phyloP scores from a whole-genome alignment of 64 coral and sea anemone genomes.

The Actinia tenebrosa region DNA sequence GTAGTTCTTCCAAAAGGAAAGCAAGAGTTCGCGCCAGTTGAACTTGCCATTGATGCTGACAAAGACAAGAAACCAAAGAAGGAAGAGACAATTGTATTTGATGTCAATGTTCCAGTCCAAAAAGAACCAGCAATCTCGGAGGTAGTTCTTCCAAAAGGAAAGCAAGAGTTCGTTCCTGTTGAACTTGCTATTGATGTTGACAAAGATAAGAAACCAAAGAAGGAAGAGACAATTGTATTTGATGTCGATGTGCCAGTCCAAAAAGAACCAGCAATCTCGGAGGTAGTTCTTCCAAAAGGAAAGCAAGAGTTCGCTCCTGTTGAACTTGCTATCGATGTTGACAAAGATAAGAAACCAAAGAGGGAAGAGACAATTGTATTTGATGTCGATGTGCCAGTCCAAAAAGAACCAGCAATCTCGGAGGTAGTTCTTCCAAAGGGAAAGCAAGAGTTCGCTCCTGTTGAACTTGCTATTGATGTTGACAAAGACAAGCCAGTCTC shows the following conservation, averaged over 20 bases:
- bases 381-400: not conserved
- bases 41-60: slow-evolving; percentile 1
- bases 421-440: slow-evolving; percentile 1
- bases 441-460: slow-evolving; percentile 3
- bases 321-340: not conserved
- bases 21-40: not conserved
- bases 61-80: slow-evolving; percentile 9
- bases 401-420: slow-evolving; percentile 8
- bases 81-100: not conserved
- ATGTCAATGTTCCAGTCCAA: not conserved
- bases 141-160: not conserved
- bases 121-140: not conserved
- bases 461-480: slow-evolving; percentile 5
- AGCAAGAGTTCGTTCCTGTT: not conserved
- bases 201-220: slow-evolving; percentile 3
- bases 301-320: slow-evolving; percentile 2
- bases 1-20: not conserved
- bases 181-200: slow-evolving; percentile 1
- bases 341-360: slow-evolving; percentile 7
- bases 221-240: not conserved
- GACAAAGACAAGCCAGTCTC: not conserved
- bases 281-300: not conserved
- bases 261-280: not conserved
- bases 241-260: not conserved
- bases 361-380: not conserved